Evolutionary conservation across 2,797 vertebrate genomes (phyloP), one percentile per base, ranked within the genome.

Genomic region (Tokudaia tokunoshimensis): DNA sequence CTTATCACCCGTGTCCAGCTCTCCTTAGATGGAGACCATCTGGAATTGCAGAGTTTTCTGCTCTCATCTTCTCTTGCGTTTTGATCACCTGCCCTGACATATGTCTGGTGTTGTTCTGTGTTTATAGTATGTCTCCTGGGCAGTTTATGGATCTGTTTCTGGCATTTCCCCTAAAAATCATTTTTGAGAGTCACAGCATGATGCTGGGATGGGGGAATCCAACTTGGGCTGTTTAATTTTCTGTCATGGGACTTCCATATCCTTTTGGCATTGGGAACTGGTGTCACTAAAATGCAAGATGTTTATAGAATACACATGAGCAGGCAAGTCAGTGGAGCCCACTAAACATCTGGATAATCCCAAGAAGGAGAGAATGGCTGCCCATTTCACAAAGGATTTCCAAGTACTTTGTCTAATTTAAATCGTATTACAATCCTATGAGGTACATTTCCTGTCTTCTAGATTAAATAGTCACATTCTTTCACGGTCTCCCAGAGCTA

Each of bases 101-200:
- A 95, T 95, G 91, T 55, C 63, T 91, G 81, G 76, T 89, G 96
- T 92, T 47, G 29, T 94, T 94, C 89, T 0, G 0, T 95, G 89
- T 96, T 95, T 96, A 96, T 79, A 91, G 91, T 63, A 8, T 84
- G 89, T 93, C 96, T 97, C 95, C 86, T 7, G 80, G 76, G 86
- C 24, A 94, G 94, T 92, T 96, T 94, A 93, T 79, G 31, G 44
- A 76, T 95, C 94, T 94, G 92, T 94, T 96, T 96, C 92, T 97
- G 92, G 87, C 76, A 86, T 94, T 93, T 92, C 50, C 91, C 84
- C 50, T 92, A 57, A 83, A 83, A 75, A 70, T 82, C 76, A 57
- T 87, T 96, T 96, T 95, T 92, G 47, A 78, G 76, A 96, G 79
- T 95, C 80, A 61, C 72, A 94, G 95, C 75, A 34, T 79, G 87